Evolutionary conservation across 1,140 invertebrate genomes (phyloP), one percentile per base, ranked within the genome.

Genomic region (Tribolium madens): DNA sequence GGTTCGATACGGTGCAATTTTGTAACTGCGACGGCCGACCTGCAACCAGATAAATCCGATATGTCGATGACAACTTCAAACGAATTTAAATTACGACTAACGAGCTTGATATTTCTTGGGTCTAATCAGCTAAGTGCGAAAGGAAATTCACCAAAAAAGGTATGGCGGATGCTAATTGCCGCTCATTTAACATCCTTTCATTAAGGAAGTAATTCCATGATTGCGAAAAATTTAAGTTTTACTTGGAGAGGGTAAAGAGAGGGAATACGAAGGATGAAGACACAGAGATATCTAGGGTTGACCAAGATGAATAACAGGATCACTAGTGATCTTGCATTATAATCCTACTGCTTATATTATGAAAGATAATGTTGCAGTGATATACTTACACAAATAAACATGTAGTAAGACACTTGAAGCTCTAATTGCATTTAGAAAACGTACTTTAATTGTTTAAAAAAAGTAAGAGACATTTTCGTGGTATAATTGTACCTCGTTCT

Each of bases 1-100:
- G 93, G 85, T 97, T 97, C 68, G 92, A 89, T n/a, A 96, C 89
- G n/a, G 92, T 92, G 85, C 96, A 97, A 86, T 97, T 97, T 78
- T 94, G 90, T 36, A 96, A 87, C 21, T 94, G 91, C 83, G 96
- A 95, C 7, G 96, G 96, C 18, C 93, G 92, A 80, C 95, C 95
- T 91, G 88, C 78, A 87, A 85, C 46, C 69, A 42, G 15, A 42
- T 42, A 70, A 70, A 33, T 70, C 33, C 64, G 14, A 46, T 70
- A 9, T 70, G 14, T 13, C 42, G 68, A 21, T 26, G 21, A 18
- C 3, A 71, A 71, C 33, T 48, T 71, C 69, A 71, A 71, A 71
- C n/a, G 69, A 50, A 71, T 48, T 70, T 70, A 70, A 70, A 70
- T 70, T 31, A 17, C 69, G 36, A 71, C 14, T 80, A 78, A 80